phyloP scores from a whole-genome alignment of 2,113 vertebrate genomes.

The Haemorhous mexicanus region DNA sequence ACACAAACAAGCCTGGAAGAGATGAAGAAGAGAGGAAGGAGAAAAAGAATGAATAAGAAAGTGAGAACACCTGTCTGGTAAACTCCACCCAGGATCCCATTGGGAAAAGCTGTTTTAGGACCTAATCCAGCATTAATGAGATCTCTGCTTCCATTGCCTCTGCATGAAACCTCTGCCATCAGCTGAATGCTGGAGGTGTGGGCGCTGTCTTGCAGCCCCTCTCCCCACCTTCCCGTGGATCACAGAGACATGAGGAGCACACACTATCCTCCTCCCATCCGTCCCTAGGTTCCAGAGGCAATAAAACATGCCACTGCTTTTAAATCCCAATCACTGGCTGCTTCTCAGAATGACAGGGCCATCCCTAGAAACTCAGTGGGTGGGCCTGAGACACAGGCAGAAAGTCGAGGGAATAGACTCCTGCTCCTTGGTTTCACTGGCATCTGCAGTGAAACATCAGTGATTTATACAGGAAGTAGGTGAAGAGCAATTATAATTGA shows the following conservation, averaged over 20 bases:
- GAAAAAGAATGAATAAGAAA: neutral
- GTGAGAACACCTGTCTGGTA: neutral
- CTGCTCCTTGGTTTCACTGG: neutral
- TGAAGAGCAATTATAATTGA: slow-evolving; percentile 72
- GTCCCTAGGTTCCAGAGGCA: neutral
- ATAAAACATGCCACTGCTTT: neutral
- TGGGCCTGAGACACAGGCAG: neutral
- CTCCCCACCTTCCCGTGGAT: neutral
- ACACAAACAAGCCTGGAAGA: neutral
- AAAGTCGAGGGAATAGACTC: slow-evolving; percentile 19
- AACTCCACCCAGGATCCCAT: neutral
- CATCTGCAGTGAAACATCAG: slow-evolving; percentile 45
- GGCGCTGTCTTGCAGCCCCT: neutral
- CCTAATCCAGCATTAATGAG: neutral
- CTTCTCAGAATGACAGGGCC: neutral
- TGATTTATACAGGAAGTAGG: slow-evolving; percentile 68
- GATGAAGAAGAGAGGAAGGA: neutral
- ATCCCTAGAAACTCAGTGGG: neutral
- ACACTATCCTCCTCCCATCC: neutral
- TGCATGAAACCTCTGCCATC: neutral
- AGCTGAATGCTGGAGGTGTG: neutral
- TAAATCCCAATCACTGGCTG: neutral
- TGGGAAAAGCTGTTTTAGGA: neutral
- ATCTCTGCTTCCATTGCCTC: neutral
- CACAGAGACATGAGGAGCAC: neutral